These are phyloP conservation scores for Gasterosteus aculeatus DNA, from an alignment of 2,113 vertebrate genomes.

Conservation along the genomic window DNA sequence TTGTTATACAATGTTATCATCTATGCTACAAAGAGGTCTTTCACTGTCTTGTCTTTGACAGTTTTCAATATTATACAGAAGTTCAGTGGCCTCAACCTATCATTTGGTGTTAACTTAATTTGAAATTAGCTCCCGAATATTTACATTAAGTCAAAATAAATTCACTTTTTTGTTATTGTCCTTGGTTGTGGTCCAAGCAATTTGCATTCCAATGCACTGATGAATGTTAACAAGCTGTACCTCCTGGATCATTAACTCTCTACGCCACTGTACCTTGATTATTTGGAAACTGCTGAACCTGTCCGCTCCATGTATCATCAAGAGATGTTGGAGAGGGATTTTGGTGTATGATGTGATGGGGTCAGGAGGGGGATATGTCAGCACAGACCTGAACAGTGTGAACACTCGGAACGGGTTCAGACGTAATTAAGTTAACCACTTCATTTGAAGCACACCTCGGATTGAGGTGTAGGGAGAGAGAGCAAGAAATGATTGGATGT, in stretches of 20 bases:
- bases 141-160: no score
- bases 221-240: not conserved
- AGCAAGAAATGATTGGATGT: not conserved
- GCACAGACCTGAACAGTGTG: not conserved
- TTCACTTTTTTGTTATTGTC: no score
- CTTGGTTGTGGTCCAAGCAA: not conserved
- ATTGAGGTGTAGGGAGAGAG: not conserved
- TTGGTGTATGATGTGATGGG: not conserved
- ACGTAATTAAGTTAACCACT: fast-evolving
- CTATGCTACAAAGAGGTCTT: no score
- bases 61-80: no score
- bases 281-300: not conserved
- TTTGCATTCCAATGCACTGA: not conserved
- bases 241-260: not conserved
- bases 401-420: not conserved
- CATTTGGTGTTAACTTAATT: not conserved
- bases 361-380: not conserved
- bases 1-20: no score
- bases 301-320: no score
- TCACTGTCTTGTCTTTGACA: no score
- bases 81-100: no score
- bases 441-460: not conserved
- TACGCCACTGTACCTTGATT: not conserved
- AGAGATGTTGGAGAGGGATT: not conserved
- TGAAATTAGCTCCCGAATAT: not conserved